These are phyloP conservation scores for pig (Sus scrofa) DNA, from an alignment of 2,113 vertebrate genomes.

Conservation along the genomic window T2T-Sscrofa CM000815.6:110012001-110012500, in stretches of 20 bases:
- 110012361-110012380: background rate
- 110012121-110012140: background rate
- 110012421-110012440: background rate
- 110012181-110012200: no score
- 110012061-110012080: background rate
- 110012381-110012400: background rate
- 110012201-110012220: background rate
- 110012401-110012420: background rate
- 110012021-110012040: background rate
- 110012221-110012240: no score
- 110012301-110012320: background rate
- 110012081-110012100: background rate
- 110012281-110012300: background rate
- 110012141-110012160: background rate
- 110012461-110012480: background rate
- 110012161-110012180: background rate
- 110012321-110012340: background rate
- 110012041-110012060: background rate
- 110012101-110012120: background rate
- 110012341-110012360: background rate
- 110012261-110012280: background rate
- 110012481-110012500: background rate
- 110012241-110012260: background rate
- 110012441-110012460: background rate
- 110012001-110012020: background rate